phyloP scores from a whole-genome alignment of 2,888 invertebrate genomes.

The Plemyria rubiginata region DNA sequence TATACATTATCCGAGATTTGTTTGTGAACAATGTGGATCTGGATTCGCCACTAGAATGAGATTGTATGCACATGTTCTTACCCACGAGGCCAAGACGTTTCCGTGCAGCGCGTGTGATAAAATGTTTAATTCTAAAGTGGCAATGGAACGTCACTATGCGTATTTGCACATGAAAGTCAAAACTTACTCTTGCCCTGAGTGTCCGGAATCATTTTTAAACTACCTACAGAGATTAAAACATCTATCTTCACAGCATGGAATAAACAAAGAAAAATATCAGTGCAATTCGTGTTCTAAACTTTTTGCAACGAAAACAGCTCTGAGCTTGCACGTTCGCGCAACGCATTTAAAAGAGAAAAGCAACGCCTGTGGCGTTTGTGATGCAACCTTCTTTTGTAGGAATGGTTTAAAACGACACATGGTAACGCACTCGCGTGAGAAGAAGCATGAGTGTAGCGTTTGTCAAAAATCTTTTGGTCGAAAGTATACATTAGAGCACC shows the following conservation, averaged over 20 bases:
- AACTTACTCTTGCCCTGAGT: conserved; percentile 71
- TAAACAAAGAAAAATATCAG: conserved; percentile 72
- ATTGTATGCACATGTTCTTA: conserved; percentile 23
- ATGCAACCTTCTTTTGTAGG: no score
- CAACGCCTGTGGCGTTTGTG: no score
- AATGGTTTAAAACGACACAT: no score
- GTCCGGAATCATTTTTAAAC: conserved; percentile 68
- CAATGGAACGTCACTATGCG: conserved; percentile 76
- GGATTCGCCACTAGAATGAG: conserved; percentile 36
- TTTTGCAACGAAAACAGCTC: conserved; percentile 67
- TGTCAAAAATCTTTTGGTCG: no score
- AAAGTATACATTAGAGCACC: no score
- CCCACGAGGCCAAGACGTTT: conserved; percentile 50
- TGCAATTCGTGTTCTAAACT: conserved; percentile 70
- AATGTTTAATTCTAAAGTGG: conserved; percentile 74
- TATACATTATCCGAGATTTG: conserved; percentile 57
- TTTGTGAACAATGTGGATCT: conserved; percentile 53
- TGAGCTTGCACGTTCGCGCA: conserved; percentile 38
- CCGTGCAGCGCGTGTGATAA: conserved; percentile 80
- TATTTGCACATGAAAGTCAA: conserved; percentile 76
- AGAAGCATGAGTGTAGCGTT: no score
- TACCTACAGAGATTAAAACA: conserved; percentile 76
- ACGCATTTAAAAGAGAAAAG: conserved; percentile 34
- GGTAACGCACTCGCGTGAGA: no score
- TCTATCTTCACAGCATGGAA: conserved; percentile 62